Percentiles rank a stretch among this genome's conserved stretches.
These are phyloP conservation scores for Cyphomyrmex costatus DNA, from an alignment of 1,140 invertebrate species.

Conservation along the genomic window DNA sequence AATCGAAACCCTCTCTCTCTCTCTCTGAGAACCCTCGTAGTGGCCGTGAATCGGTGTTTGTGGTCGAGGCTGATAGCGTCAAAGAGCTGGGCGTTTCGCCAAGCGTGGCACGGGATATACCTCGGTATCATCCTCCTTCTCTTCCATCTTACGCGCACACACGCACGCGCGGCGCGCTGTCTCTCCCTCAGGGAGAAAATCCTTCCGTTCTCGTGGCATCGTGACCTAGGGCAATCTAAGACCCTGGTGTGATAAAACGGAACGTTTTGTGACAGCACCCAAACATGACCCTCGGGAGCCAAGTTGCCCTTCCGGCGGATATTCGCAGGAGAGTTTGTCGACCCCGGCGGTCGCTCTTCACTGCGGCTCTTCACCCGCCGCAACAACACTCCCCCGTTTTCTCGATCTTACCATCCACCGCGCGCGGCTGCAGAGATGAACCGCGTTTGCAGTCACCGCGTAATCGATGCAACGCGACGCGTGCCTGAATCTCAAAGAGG, in stretches of 20 bases:
- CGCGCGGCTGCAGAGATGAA: no score
- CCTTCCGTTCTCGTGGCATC: constrained; percentile 81
- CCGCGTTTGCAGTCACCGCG: background rate
- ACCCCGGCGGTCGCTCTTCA: constrained; percentile 57
- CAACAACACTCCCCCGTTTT: background rate
- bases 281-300: constrained; percentile 79
- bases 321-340: constrained; percentile 62
- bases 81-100: constrained; percentile 81
- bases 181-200: constrained; percentile 78
- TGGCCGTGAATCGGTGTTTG: constrained; percentile 84
- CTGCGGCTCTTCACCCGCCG: constrained; percentile 48
- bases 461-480: constrained; percentile 15
- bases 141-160: constrained; percentile 36
- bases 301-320: constrained; percentile 49
- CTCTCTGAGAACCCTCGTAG: constrained; percentile 76
- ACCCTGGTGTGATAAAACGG: constrained; percentile 81
- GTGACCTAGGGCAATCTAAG: constrained; percentile 84
- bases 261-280: constrained; percentile 78
- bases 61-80: constrained; percentile 84
- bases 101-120: constrained; percentile 77
- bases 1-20: background rate
- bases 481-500: background rate
- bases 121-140: constrained; percentile 67
- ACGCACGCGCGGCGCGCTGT: background rate
- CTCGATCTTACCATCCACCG: background rate